These are phyloP conservation scores for Mimas tiliae DNA, from an alignment of 2,888 invertebrate species.

Conservation along the genomic window DNA sequence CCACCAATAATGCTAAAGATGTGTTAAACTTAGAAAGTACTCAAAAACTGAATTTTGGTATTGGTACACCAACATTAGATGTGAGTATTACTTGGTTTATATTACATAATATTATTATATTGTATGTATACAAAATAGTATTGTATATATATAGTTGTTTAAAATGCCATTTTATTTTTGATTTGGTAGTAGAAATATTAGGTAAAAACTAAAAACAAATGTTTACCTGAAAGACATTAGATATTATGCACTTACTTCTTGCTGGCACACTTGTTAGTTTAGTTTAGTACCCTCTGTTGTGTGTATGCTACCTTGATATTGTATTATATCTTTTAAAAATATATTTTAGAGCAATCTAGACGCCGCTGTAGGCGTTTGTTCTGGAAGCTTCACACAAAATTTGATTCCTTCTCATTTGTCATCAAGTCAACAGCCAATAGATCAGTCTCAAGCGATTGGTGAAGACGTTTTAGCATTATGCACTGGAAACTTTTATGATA, in stretches of 20 bases:
- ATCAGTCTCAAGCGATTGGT: conserved; percentile 66
- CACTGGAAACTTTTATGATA: conserved; percentile 84
- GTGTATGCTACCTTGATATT: not conserved
- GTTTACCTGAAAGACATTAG: no score
- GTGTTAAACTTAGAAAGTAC: conserved; percentile 34
- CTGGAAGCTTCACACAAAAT: conserved; percentile 77
- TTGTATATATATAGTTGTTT: no score
- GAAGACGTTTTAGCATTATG: conserved; percentile 82
- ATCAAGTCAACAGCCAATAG: conserved; percentile 48
- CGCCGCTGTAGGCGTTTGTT: conserved; percentile 81
- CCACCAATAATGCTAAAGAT: conserved; percentile 33
- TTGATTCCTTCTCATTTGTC: conserved; percentile 70
- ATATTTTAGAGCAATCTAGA: conserved; percentile 60
- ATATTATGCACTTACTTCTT: no score
- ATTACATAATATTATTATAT: not conserved
- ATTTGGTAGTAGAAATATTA: no score
- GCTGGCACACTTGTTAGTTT: no score
- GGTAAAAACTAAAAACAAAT: no score
- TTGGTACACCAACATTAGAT: conserved; percentile 54
- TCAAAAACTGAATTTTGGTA: conserved; percentile 47
- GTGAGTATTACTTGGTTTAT: conserved; percentile 50
- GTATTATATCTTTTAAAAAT: not conserved
- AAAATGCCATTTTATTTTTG: no score
- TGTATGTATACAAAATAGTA: not conserved
- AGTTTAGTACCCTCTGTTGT: no score